A percentile compares a stretch with the other conserved stretches of the same genome.
These are phyloP conservation scores for Rhinopomastus cyanomelas DNA, from an alignment of 2,113 vertebrate species.

Conservation along the genomic window DNA sequence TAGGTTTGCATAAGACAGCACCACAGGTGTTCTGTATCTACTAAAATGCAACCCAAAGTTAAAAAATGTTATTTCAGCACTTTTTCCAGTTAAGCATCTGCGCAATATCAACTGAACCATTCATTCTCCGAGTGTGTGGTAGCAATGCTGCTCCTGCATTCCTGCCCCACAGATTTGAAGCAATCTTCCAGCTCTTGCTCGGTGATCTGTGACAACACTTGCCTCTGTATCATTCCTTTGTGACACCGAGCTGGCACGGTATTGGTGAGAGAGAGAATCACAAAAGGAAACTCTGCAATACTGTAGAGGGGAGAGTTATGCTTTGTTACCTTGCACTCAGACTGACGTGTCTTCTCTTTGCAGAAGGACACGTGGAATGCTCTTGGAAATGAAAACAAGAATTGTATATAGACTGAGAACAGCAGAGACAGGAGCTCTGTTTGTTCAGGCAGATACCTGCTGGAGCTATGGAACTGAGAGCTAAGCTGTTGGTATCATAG, in stretches of 20 bases:
- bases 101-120: background rate
- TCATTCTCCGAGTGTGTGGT: background rate
- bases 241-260: accelerated
- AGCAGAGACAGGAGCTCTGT: background rate
- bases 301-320: background rate
- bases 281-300: background rate
- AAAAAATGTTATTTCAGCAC: background rate
- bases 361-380: background rate
- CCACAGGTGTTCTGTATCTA: background rate
- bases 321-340: background rate
- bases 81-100: background rate
- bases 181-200: background rate
- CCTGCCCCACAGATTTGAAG: background rate
- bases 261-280: background rate
- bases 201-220: background rate
- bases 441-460: background rate
- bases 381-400: background rate
- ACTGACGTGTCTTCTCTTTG: background rate
- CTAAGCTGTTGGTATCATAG: background rate
- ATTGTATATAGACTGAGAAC: background rate
- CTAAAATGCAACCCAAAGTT: background rate
- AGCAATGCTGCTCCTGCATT: background rate
- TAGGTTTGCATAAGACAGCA: background rate
- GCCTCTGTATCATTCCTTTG: background rate
- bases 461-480: background rate